Base-by-base conservation (phyloP, 2,113 vertebrate genomes). In the Forbesichthys papilliferus region DNA sequence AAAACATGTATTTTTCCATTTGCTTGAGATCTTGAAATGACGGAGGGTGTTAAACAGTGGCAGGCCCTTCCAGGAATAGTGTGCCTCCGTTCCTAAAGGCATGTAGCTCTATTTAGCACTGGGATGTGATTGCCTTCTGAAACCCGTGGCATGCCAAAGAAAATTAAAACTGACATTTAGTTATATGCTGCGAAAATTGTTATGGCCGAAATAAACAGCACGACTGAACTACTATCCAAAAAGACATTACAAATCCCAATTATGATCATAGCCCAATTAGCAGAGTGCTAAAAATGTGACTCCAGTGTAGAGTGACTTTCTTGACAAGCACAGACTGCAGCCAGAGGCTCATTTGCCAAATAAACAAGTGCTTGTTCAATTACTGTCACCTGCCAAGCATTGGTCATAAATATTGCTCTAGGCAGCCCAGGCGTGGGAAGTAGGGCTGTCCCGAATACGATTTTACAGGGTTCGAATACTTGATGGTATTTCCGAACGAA, bases 301-400 rank as follows among this genome's bases (percentile, higher is more conserved):
- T 72, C 68, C 71, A 80, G 73, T 70, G 60, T 4, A 59, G 66
- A 52, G 71, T 69, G 0, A 59, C 61, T 53, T 78, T 81, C 80
- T 72, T 54, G 8, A 54, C 34, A 64, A 46, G 52, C 56, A 62
- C 64, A 71, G 65, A 10, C 55, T 9, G 70, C 70, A 76, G 86
- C 75, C 80, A 76, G 61, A 77, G 73, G 65, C 64, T 33, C 36
- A 68, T 49, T 83, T 82, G 86, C 84, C 83, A 88, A 86, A 84
- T 83, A 84, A 79, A 77, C 59, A 90, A 86, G 11, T 71, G 80
- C 84, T 79, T 84, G 80, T 84, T 88, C 73, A 84, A 78, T 81
- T 79, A 77, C 80, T 63, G 64, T 80, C 79, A 86, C 85, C 86
- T 82, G 85, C 86, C 85, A 88, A 86, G 81, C 81, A 79, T 66